A percentile compares a stretch with the other conserved stretches of the same genome.
These are phyloP conservation scores for Hypothenemus hampei DNA, from an alignment of 1,140 invertebrate species.

Conservation along the genomic window DNA sequence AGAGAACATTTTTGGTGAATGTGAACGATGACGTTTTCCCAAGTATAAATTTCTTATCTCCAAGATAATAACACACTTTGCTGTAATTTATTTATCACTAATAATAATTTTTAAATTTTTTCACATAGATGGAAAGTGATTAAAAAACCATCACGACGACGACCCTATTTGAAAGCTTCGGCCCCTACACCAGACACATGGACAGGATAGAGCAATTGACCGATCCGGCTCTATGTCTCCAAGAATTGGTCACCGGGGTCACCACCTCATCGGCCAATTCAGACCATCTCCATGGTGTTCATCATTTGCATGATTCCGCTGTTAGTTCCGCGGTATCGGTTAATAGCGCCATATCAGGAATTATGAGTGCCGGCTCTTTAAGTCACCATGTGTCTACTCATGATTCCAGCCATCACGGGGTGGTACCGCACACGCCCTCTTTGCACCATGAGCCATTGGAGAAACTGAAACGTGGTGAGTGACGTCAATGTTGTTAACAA, in stretches of 20 bases:
- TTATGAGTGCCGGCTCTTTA: slow-evolving; percentile 57
- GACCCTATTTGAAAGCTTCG: slow-evolving; percentile 7
- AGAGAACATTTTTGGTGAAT: no score
- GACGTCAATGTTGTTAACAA: slow-evolving; percentile 20
- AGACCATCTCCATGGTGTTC: slow-evolving; percentile 52
- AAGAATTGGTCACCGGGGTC: slow-evolving; percentile 60
- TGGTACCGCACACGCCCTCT: slow-evolving; percentile 50
- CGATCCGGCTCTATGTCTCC: slow-evolving; percentile 64
- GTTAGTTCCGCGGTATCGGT: slow-evolving; percentile 59
- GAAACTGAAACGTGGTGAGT: slow-evolving; percentile 78
- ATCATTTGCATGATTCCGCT: slow-evolving; percentile 58
- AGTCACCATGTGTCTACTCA: slow-evolving; percentile 48
- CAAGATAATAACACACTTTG: no score
- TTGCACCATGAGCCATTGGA: slow-evolving; percentile 71
- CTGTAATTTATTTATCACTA: no score
- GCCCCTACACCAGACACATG: slow-evolving; percentile 37
- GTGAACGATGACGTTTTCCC: no score
- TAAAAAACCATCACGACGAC: slow-evolving; percentile 14
- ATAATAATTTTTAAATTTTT: no score
- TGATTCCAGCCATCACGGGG: slow-evolving; percentile 43
- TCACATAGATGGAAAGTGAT: no score
- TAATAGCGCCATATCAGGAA: slow-evolving; percentile 59
- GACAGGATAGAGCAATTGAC: slow-evolving; percentile 57
- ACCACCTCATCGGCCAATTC: slow-evolving; percentile 46
- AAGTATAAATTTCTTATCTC: no score